Base-by-base conservation (phyloP, 2,113 vertebrate species). In the Phocoena phocoena region DNA sequence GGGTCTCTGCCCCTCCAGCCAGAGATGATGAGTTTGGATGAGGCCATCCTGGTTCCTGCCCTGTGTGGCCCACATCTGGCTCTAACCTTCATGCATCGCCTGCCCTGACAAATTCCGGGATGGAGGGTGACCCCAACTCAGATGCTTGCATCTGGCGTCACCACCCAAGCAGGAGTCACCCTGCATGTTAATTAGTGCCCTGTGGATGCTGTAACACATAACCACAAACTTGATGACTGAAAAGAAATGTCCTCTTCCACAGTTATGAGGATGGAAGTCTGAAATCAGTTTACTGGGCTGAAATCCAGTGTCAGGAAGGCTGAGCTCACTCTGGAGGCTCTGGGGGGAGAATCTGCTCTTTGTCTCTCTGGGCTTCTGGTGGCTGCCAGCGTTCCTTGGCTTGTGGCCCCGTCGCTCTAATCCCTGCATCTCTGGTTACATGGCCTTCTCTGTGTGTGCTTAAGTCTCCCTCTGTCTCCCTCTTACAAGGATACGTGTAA, bases 341-440 rank as follows among this genome's bases (percentile, higher is more conserved):
- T 1, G 0, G 1, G 4, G 23, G 23, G 36, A 67, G 15, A 1
- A 18, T n/a, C 13, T 14, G 6, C 26, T 25, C n/a, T 14, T 55
- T 18, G 44, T 55, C 3, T 50, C 18, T 47, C 21, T 26, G 0
- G 14, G 60, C 63, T 47, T 25, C 31, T 76, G n/a, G 55, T 21
- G 28, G 58, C 41, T 50, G 50, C 33, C 2, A 12, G 14, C 14
- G 2, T 5, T 36, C 36, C 36, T 58, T 12, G 41, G 63, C 65
- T 82, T 10, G 23, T 26, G 38, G 82, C 28, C 20, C 6, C 44
- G 33, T n/a, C 67, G 1, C 73, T 67, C 18, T 26, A 0, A 1
- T 28, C 23, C 25, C 25, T 33, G 50, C 23, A 23, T 65, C 21
- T 9, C 76, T 25, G 55, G 6, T 18, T 63, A 36, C 28, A 0